phyloP scores from a whole-genome alignment of 2,113 vertebrate genomes.

The Chionis minor region DNA sequence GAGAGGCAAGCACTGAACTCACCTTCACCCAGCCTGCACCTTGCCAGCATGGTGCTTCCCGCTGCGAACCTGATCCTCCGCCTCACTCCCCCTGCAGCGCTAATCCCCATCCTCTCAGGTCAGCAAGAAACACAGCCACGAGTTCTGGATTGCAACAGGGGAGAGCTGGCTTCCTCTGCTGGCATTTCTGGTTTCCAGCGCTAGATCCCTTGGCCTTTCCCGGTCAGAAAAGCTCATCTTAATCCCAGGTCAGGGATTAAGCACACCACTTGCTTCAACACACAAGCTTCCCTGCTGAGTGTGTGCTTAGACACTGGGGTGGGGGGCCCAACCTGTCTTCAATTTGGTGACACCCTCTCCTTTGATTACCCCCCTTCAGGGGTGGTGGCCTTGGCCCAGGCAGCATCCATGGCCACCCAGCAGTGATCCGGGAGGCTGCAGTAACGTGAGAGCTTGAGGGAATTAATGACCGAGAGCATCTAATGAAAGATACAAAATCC shows the following conservation, averaged over 20 bases:
- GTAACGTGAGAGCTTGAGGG: not conserved
- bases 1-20: not conserved
- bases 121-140: not conserved
- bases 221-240: not conserved
- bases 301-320: not conserved
- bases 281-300: not conserved
- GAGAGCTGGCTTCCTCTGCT: not conserved
- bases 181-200: not conserved
- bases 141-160: accelerated
- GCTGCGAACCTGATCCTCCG: not conserved
- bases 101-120: not conserved
- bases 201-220: not conserved
- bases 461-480: not conserved
- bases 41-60: not conserved
- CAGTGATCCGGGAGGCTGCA: accelerated
- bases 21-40: not conserved
- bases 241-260: not conserved
- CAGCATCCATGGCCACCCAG: not conserved
- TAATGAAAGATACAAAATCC: not conserved
- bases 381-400: not conserved
- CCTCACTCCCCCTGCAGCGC: accelerated
- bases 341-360: not conserved
- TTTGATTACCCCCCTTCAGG: not conserved
- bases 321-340: not conserved
- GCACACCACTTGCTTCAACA: not conserved